These are phyloP conservation scores for Trisateles emortualis DNA, from an alignment of 2,888 invertebrate genomes.

Conservation along the genomic window DNA sequence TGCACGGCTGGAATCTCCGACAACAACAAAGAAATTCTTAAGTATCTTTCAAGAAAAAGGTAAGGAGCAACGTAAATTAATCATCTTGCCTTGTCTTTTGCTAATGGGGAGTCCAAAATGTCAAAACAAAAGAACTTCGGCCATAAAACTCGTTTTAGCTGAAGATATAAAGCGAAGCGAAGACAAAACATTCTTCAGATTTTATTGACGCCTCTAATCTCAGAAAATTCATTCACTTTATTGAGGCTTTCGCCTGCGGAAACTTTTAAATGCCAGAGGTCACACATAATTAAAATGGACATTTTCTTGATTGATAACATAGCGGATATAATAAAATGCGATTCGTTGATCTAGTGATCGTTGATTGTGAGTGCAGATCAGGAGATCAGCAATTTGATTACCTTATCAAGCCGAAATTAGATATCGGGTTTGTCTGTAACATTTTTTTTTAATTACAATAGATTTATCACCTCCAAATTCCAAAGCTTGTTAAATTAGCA, in stretches of 20 bases:
- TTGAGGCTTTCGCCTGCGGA: conserved; percentile 5
- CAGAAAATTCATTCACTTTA: conserved; percentile 26
- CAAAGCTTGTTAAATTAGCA: no score
- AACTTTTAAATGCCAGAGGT: conserved; percentile 29
- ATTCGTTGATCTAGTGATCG: no score
- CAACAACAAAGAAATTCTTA: no score
- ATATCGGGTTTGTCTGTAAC: no score
- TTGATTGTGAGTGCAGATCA: no score
- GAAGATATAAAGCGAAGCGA: conserved; percentile 8
- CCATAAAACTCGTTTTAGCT: conserved; percentile 16
- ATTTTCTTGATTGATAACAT: conserved; percentile 13
- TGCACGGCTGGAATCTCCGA: no score
- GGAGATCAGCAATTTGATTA: no score
- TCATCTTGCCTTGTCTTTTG: conserved; percentile 12
- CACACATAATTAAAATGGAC: conserved; percentile 17
- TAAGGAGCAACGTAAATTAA: conserved; percentile 7
- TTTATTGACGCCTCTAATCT: conserved; percentile 22
- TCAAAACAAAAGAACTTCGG: conserved; percentile 21
- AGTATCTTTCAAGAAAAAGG: not conserved
- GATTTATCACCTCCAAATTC: no score
- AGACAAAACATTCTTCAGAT: conserved; percentile 23
- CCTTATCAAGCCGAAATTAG: no score
- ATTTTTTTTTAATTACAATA: no score
- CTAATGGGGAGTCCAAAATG: conserved; percentile 18
- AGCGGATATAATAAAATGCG: no score